These are phyloP conservation scores for Chorisops tibialis DNA, from an alignment of 2,888 invertebrate genomes.

Conservation along the genomic window DNA sequence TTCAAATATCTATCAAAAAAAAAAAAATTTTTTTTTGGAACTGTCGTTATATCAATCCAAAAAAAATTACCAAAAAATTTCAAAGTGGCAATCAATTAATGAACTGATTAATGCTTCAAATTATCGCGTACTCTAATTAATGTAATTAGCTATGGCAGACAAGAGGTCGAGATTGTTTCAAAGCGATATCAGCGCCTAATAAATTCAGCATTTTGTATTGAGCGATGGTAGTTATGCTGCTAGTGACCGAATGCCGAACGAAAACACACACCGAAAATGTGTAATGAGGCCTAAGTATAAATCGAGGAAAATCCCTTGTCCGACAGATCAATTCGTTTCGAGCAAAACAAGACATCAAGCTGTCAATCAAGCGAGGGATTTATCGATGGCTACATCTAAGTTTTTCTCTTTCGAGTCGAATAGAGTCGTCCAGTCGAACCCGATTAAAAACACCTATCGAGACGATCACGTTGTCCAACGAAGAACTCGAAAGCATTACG, in stretches of 20 bases:
- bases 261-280: too few relatives aligned
- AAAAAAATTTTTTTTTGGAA: background rate
- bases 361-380: slow-evolving; percentile 28
- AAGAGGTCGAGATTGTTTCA: slow-evolving; percentile 16
- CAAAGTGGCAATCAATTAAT: slow-evolving; percentile 27
- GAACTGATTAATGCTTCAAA: slow-evolving; percentile 27
- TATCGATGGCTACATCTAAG: slow-evolving; percentile 6
- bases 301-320: slow-evolving; percentile 8
- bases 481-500: too few relatives aligned
- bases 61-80: background rate
- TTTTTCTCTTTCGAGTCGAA: background rate
- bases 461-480: background rate
- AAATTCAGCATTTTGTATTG: too few relatives aligned
- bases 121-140: slow-evolving; percentile 32
- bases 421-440: background rate
- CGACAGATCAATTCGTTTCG: slow-evolving; percentile 21
- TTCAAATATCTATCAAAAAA: too few relatives aligned
- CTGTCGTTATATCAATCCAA: background rate
- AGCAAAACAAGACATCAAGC: slow-evolving; percentile 26
- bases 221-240: too few relatives aligned
- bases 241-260: too few relatives aligned
- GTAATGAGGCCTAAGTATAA: too few relatives aligned
- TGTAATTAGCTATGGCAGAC: slow-evolving; percentile 25
- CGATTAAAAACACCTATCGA: slow-evolving; percentile 10
- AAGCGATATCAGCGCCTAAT: background rate